Conservation (phyloP, 64 coral and sea anemone species). For the Porites lutea region DNA sequence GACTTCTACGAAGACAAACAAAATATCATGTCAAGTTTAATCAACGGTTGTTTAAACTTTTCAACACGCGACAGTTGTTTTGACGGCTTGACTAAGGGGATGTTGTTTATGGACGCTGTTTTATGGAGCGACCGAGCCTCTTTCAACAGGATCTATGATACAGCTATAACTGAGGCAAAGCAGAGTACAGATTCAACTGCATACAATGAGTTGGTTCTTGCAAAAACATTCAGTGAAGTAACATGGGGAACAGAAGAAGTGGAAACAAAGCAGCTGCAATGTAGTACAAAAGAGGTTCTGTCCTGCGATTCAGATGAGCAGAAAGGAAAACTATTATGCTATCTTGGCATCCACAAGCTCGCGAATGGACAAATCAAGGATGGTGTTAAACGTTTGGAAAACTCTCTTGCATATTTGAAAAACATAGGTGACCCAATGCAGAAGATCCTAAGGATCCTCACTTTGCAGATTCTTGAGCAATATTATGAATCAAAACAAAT, state of each 20-base stretch:
- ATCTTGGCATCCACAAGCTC: not conserved
- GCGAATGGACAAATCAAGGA: not conserved
- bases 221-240: constrained; percentile 1
- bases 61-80: not conserved
- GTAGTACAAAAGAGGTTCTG: not conserved
- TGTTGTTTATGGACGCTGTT: not conserved
- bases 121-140: not conserved
- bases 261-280: not conserved
- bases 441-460: not conserved
- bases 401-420: not conserved
- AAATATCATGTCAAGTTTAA: not conserved
- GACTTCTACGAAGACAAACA: constrained; percentile 10
- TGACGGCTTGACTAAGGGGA: not conserved
- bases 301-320: not conserved
- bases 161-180: not conserved
- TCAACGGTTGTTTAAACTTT: not conserved
- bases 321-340: not conserved
- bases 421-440: not conserved
- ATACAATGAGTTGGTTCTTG: not conserved
- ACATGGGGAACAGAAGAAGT: not conserved
- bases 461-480: not conserved
- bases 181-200: not conserved
- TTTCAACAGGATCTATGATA: not conserved
- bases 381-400: not conserved
- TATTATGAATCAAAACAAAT: not conserved